A percentile compares a stretch with the other conserved stretches of the same genome.
phyloP scores from a whole-genome alignment of 2,797 vertebrate species.

The Neosalanx taihuensis region DNA sequence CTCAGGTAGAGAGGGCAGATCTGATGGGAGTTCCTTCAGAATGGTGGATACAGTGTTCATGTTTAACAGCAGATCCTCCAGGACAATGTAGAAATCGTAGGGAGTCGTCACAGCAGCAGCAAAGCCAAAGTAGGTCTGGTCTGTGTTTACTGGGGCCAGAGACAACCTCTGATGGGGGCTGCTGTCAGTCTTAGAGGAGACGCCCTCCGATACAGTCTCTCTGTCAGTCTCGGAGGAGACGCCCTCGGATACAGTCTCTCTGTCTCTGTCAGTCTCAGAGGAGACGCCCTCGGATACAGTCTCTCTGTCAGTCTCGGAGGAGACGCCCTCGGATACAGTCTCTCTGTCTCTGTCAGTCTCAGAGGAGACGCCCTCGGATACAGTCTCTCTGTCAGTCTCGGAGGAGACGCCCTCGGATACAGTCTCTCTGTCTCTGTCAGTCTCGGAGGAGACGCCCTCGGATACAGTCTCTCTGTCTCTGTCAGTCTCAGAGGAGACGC shows the following conservation, averaged over 20 bases:
- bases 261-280: not conserved
- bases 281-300: not conserved
- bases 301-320: not conserved
- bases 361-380: not conserved
- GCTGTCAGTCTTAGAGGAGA: not conserved
- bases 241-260: conserved; percentile 1
- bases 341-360: too few relatives aligned
- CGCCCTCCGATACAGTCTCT: not conserved
- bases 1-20: conserved; percentile 63
- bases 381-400: conserved; percentile 1
- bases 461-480: too few relatives aligned
- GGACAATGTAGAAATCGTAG: conserved; percentile 76
- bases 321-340: conserved; percentile 5
- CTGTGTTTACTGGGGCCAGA: conserved; percentile 59
- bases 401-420: not conserved
- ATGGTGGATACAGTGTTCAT: conserved; percentile 67
- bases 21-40: conserved; percentile 69
- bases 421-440: too few relatives aligned
- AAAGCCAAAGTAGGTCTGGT: conserved; percentile 68
- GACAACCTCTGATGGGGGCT: conserved; percentile 43
- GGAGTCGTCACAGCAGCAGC: conserved; percentile 74
- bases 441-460: too few relatives aligned
- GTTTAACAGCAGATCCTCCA: conserved; percentile 69
- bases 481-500: too few relatives aligned
- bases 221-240: not conserved